Base-by-base conservation (phyloP, 2,797 vertebrate genomes). In the Menidia menidia region DNA sequence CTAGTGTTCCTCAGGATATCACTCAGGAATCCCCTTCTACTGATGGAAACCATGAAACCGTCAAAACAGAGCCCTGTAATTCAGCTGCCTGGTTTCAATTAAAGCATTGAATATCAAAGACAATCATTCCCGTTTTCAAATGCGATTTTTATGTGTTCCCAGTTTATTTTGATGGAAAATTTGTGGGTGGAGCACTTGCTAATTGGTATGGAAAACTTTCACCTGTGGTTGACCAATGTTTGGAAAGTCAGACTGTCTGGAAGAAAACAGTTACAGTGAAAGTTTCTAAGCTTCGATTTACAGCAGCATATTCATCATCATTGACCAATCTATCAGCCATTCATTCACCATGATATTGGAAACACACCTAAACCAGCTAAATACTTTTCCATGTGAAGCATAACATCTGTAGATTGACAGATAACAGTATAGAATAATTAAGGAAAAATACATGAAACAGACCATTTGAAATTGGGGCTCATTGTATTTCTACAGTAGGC, bases 221-320 rank as follows among this genome's bases (percentile, higher is more conserved):
- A 93, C 92, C 93, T 93, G 93, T 92, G 93, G 92, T 93, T 86
- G 89, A 93, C 92, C 92, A 42, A 89, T 92, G 89, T 93, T 93
- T 93, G 89, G 71, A 89, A 66, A 92, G 87, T 91, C 84, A 87
- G 85, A 78, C 77, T 73, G 85, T 87, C 87, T 91, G 83, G 87
- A 89, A 90, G 79, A 85, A 88, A 80, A 61, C 59, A 41, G 65
- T 73, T 64, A 58, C 74, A 32, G 68, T 15, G 60, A 64, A 42
- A 77, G 56, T 65, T 82, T 78, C 55, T 44, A 52, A 62, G 68
- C 57, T 72, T 80, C 61, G 58, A 56, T 60, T 47, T 32, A 14
- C 30, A 10, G 55, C 13, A n/a, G 45, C 66, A 19, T 76, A 68
- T 73, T 83, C 73, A 85, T 78, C 77, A 53, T 30, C 60, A 31